Base-by-base conservation (phyloP, 2,888 invertebrate genomes). In the Cryptocephalus moraei region DNA sequence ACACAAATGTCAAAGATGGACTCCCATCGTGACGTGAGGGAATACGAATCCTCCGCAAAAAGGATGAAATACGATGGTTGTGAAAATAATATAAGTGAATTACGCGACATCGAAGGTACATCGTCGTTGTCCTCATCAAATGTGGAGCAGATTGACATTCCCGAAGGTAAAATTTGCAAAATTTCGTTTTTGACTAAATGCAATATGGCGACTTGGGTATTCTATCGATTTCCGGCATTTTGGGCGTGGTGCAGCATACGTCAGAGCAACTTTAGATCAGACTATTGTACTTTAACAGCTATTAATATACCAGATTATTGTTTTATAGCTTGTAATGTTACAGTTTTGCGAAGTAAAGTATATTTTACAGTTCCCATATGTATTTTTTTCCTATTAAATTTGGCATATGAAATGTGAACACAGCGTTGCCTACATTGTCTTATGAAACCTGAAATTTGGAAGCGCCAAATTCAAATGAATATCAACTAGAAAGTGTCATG, bases 1-100 rank as follows among this genome's bases (percentile, higher is more conserved):
- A 43, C 62, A 62, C 66, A 69, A 69, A 70, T 71, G 70, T 70
- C 69, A 67, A 71, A 70, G 62, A 71, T 71, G 71, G 70, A 70
- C 65, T 66, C 70, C 66, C 62, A 64, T 64, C 64, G 65, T 63
- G 69, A 69, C 62, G 67, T 66, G 59, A 61, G 62, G 59, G 68
- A 68, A 67, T 67, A 69, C 64, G 70, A 66, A 68, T 69, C 69
- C 59, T 55, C 64, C 61, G 67, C 67, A 57, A 71, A 71, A 64
- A 61, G 70, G 54, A 62, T 66, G 49, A 70, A 70, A 68, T 63
- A 69, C 50, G 70, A 69, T 60, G 43, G 61, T 52, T 57, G 58
- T 56, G 66, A 59, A 53, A 56, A 64, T 51, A 62, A 63, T 62
- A 56, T 56, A 50, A 63, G 67, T 65, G 67, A 64, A 62, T 62